Percentiles rank a stretch among this genome's conserved stretches.
These are phyloP conservation scores for Drosophila algonquin DNA, from an alignment of 2,888 invertebrate genomes.

Conservation along the genomic window DNA sequence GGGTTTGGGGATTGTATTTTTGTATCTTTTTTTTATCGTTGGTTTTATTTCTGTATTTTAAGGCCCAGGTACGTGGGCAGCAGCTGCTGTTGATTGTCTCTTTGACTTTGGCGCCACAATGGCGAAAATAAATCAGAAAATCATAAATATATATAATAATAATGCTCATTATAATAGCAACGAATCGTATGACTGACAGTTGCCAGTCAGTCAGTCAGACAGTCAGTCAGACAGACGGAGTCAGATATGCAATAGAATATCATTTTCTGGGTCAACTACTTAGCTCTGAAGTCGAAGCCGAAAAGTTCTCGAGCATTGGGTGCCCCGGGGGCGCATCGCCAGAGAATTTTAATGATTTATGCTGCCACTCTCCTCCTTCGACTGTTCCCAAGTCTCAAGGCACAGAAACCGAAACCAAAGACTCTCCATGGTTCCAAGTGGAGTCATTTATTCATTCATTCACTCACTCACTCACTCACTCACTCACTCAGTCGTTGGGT, in stretches of 20 bases:
- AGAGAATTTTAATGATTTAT: constrained; percentile 72
- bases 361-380: constrained; percentile 28
- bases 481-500: constrained; percentile 49
- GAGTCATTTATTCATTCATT: constrained; percentile 48
- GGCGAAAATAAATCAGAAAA: constrained; percentile 45
- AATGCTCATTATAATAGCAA: constrained; percentile 18
- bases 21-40: constrained; percentile 5
- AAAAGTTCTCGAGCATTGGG: constrained; percentile 19
- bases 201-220: constrained; percentile 6
- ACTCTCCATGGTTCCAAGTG: constrained; percentile 36
- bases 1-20: constrained; percentile 20
- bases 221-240: not conserved
- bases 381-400: constrained; percentile 58
- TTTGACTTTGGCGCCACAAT: constrained; percentile 77
- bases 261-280: constrained; percentile 69
- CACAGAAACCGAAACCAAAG: not conserved
- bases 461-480: too few species aligned
- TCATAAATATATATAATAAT: constrained; percentile 49
- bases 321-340: constrained; percentile 65
- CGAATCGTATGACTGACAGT: constrained; percentile 44
- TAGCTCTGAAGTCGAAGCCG: constrained; percentile 22
- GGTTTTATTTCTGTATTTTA: constrained; percentile 45
- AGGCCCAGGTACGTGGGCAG: constrained; percentile 71
- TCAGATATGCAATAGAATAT: constrained; percentile 44
- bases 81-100: constrained; percentile 77